Evolutionary conservation across 1,140 invertebrate species (phyloP), one percentile per base, ranked within the genome.

Genomic region (Leucophenga varia): DNA sequence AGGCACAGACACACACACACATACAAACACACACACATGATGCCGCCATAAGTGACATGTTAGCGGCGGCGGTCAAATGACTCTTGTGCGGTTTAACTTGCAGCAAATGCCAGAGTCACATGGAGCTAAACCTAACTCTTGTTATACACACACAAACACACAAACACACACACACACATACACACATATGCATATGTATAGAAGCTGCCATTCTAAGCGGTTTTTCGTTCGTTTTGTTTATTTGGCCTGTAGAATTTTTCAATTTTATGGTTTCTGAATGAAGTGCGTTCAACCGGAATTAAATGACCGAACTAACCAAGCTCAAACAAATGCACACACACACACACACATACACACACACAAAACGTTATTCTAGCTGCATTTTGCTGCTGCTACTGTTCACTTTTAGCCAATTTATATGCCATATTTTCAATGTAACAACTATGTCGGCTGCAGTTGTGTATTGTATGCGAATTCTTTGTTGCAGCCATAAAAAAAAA

Each of bases 201-300:
- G n/a, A n/a, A 47, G 48, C 22, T 46, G 39, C 43, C 30, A 14
- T 22, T 40, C 20, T 49, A 36, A 43, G 54, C 54, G 30, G 22
- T 38, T 38, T 14, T 25, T 37, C 39, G 42, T 47, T 57, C 60
- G 54, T 51, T 30, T n/a, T n/a, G n/a, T n/a, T n/a, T n/a, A n/a
- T 43, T 54, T 52, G 47, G n/a, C n/a, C 35, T 54, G 58, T 48
- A 61, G 61, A 39, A 61, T 64, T 64, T 64, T 64, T 64, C 61
- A 65, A 61, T 64, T 64, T 65, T 65, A 65, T 65, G 61, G 61
- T 65, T 64, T 64, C 58, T 61, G 65, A 58, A 64, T 64, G 61
- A 64, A 64, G 61, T 64, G 61, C 61, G 61, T 64, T 64, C 58
- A 61, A 65, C 61, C 61, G 58, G 61, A 61, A 64, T 57, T 64